Percentiles rank a stretch among this genome's conserved stretches.
Conservation (phyloP, 2,113 vertebrate species). For the Jacana jacana region DNA sequence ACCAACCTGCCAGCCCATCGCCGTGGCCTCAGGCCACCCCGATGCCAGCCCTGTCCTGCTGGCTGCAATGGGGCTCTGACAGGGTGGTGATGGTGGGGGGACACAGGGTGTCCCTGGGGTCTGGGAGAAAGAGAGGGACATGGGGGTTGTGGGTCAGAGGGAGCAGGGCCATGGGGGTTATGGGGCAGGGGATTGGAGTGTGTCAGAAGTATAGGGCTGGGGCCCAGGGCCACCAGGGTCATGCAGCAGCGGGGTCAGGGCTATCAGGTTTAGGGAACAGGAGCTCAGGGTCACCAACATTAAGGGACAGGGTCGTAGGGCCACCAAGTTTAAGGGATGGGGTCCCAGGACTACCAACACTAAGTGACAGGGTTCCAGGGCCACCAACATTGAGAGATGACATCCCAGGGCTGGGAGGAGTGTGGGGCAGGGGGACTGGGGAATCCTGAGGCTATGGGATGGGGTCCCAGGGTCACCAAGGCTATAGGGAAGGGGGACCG, state of each 20-base stretch:
- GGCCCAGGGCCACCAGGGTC: not conserved
- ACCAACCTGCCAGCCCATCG: not conserved
- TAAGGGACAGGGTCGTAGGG: not conserved
- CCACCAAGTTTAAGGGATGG: not conserved
- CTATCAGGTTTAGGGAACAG: not conserved
- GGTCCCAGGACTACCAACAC: not conserved
- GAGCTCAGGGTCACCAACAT: no score
- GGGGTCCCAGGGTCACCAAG: not conserved
- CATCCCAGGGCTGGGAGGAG: not conserved
- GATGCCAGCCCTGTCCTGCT: not conserved
- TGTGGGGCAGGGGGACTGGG: not conserved
- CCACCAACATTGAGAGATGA: not conserved
- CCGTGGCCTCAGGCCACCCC: not conserved
- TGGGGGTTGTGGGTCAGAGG: not conserved
- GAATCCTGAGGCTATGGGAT: no score
- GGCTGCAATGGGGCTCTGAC: rapidly evolving
- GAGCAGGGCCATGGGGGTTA: not conserved
- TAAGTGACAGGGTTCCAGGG: not conserved
- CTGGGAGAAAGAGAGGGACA: not conserved
- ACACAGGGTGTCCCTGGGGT: not conserved
- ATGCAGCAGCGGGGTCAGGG: not conserved
- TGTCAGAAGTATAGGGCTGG: not conserved
- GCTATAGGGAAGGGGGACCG: not conserved
- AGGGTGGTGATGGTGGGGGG: not conserved
- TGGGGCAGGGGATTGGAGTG: not conserved